These are phyloP conservation scores for Ctenomys sociabilis DNA, from an alignment of 2,113 vertebrate species.

Conservation along the genomic window DNA sequence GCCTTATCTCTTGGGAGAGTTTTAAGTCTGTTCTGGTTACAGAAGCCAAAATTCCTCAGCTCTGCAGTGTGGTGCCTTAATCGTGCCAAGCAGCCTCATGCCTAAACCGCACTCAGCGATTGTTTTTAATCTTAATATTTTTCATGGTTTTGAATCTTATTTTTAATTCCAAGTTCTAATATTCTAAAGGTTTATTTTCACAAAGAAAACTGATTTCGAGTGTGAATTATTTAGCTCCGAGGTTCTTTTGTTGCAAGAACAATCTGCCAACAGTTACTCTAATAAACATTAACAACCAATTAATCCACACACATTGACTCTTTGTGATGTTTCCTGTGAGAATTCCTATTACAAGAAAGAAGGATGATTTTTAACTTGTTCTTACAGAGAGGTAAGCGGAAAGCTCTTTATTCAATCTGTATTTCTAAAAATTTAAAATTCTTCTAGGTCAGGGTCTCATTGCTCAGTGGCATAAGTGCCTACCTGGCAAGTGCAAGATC, in stretches of 20 bases:
- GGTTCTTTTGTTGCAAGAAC: neutral
- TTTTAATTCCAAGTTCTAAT: slow-evolving; percentile 5
- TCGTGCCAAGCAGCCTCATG: neutral
- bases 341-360: neutral
- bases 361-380: neutral
- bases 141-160: neutral
- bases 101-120: neutral
- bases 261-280: neutral
- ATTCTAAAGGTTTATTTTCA: neutral
- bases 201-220: neutral
- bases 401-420: neutral
- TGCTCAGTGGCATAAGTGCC: too few species aligned
- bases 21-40: neutral
- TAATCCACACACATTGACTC: neutral
- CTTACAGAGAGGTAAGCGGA: neutral
- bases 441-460: neutral
- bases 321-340: neutral
- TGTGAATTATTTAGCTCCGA: neutral
- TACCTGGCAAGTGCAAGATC: too few species aligned
- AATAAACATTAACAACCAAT: neutral
- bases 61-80: neutral
- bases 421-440: slow-evolving; percentile 20
- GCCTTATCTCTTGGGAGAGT: neutral
- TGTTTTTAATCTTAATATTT: neutral
- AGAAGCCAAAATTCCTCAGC: neutral